A percentile compares a stretch with the other conserved stretches of the same genome.
These are phyloP conservation scores for Pseudocheirus occidentalis DNA, from an alignment of 2,797 vertebrate genomes.

Conservation along the genomic window DNA sequence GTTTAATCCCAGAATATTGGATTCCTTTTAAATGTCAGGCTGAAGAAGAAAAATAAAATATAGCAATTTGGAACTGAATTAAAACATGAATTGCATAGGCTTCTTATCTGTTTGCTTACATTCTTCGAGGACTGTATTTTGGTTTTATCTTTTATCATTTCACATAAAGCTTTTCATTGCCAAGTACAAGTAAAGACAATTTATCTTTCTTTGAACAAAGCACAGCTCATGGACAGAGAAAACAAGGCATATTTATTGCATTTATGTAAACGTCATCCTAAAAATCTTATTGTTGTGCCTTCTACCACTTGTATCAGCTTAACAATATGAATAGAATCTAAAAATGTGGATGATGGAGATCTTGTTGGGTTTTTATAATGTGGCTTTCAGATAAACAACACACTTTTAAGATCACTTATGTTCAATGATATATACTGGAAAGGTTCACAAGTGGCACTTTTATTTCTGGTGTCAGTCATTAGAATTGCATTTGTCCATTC, in stretches of 20 bases:
- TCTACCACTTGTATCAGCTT: slow-evolving; percentile 22
- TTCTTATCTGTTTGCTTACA: slow-evolving; percentile 53
- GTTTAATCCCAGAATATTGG: slow-evolving; percentile 53
- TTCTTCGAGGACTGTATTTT: slow-evolving; percentile 19
- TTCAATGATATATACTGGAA: slow-evolving; percentile 46
- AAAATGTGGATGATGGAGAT: slow-evolving; percentile 8
- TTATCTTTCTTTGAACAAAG: slow-evolving; percentile 34
- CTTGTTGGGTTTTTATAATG: slow-evolving; percentile 13
- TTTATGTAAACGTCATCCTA: slow-evolving; percentile 31
- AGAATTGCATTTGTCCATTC: slow-evolving; percentile 39
- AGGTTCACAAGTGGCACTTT: slow-evolving; percentile 36
- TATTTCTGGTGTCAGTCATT: slow-evolving; percentile 48
- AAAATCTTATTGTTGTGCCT: slow-evolving; percentile 40
- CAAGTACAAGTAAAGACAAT: slow-evolving; percentile 32
- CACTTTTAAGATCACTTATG: slow-evolving; percentile 10
- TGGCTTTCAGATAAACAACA: not conserved
- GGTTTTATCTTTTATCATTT: slow-evolving; percentile 25
- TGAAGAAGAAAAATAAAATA: slow-evolving; percentile 59
- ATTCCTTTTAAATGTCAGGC: slow-evolving; percentile 67
- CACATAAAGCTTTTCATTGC: slow-evolving; percentile 3
- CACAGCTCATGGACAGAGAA: not conserved
- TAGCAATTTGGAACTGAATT: slow-evolving; percentile 50
- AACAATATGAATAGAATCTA: slow-evolving; percentile 1
- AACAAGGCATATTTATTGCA: slow-evolving; percentile 24
- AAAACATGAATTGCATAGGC: slow-evolving; percentile 2